Percentiles rank a stretch among this genome's conserved stretches.
phyloP scores from a whole-genome alignment of 1,140 invertebrate species.

The Neodiprion lecontei region DNA sequence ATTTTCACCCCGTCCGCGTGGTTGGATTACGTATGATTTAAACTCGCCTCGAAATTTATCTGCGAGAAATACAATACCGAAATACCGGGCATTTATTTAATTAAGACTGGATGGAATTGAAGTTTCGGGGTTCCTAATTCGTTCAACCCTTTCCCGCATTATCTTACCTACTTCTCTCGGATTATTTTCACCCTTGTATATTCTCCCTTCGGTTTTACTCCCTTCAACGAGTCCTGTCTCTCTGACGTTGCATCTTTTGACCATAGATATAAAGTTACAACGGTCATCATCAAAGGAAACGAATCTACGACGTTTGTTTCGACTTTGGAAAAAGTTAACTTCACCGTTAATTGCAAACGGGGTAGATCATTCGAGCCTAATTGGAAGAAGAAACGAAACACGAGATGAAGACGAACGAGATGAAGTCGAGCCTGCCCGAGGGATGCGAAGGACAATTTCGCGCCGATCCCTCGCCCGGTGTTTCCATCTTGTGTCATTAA shows the following conservation, averaged over 20 bases:
- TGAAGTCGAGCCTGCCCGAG: no score
- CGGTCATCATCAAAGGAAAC: no score
- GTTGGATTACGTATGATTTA: conserved; percentile 43
- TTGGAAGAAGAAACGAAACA: no score
- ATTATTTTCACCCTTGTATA: not conserved
- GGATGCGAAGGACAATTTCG: not conserved
- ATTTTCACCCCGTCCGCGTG: conserved; percentile 38
- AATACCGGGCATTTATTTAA: not conserved
- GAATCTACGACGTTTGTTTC: no score
- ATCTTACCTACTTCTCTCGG: not conserved
- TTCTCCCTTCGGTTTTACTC: not conserved
- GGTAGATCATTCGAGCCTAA: no score
- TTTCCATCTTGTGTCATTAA: conserved; percentile 7
- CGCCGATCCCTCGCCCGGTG: not conserved
- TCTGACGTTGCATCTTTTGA: not conserved
- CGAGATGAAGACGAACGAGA: no score
- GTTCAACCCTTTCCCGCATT: not conserved
- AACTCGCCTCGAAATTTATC: conserved; percentile 37
- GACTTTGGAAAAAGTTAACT: no score
- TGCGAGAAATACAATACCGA: conserved; percentile 35
- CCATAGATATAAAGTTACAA: not conserved
- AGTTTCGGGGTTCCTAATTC: not conserved
- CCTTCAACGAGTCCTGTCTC: not conserved
- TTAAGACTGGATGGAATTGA: conserved; percentile 4
- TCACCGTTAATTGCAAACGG: no score